Evolutionary conservation across 2,888 invertebrate species (phyloP).

Genomic region (Zelleria hepariella): DNA sequence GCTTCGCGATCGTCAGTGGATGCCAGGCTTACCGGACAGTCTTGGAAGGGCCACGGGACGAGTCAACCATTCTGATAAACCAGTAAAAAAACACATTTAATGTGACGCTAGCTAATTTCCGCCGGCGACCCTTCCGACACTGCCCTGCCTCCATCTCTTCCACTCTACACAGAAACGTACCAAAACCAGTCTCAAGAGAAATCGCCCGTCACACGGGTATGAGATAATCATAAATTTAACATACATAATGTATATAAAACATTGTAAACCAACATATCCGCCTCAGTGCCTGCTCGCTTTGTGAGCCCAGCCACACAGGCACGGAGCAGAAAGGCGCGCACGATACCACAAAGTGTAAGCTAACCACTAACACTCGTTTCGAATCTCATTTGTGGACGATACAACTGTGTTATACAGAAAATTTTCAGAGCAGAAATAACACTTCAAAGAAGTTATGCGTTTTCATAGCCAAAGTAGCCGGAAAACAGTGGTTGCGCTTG

Average conservation of each 20-base stretch:
- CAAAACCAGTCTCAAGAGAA: conserved; percentile 8
- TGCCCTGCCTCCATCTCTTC: neutral
- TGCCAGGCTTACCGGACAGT: neutral
- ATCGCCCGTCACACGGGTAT: conserved; percentile 4
- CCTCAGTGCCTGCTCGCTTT: conserved; percentile 13
- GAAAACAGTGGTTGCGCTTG: no score
- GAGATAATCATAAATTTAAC: conserved; percentile 5
- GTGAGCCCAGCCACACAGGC: conserved; percentile 24
- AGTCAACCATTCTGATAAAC: neutral
- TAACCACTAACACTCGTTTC: no score
- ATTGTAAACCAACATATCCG: neutral
- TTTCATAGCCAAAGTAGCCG: no score
- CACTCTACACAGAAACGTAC: conserved; percentile 5
- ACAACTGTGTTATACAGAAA: no score
- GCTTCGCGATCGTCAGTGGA: neutral
- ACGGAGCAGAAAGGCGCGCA: neutral
- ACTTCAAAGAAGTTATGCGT: no score
- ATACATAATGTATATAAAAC: conserved; percentile 10
- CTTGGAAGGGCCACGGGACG: neutral
- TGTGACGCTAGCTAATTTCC: neutral
- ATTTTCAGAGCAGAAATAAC: no score
- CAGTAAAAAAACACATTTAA: neutral
- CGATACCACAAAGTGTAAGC: no score
- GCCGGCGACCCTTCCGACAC: neutral
- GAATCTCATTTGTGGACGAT: no score